phyloP scores from a whole-genome alignment of 2,113 vertebrate genomes.

The Aptenodytes patagonicus region DNA sequence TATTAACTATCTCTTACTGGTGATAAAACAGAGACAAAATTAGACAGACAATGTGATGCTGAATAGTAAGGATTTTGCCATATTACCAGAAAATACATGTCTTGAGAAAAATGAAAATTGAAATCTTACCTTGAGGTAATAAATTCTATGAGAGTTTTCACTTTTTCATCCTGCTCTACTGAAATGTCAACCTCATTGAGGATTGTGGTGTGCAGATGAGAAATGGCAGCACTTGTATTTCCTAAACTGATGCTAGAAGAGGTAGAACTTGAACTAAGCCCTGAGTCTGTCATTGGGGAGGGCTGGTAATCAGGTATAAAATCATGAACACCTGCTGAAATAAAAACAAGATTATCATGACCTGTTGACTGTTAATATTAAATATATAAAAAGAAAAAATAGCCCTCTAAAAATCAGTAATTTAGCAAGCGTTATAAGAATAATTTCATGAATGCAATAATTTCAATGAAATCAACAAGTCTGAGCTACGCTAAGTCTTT shows the following conservation, averaged over 20 bases:
- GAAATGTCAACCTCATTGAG: conserved; percentile 90
- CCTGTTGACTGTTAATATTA: neutral
- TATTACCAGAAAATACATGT: neutral
- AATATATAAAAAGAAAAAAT: neutral
- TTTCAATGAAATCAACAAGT: neutral
- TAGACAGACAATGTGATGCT: neutral
- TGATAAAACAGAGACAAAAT: neutral
- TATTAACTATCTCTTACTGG: neutral
- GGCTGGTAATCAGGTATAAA: conserved; percentile 92
- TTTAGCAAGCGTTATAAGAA: neutral
- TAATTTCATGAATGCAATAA: neutral
- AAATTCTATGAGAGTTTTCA: conserved; percentile 96
- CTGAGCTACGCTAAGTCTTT: neutral
- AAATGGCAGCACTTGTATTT: conserved; percentile 79
- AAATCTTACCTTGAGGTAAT: conserved; percentile 91
- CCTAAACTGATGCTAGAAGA: conserved; percentile 98
- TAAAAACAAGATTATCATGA: neutral
- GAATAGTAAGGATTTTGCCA: neutral
- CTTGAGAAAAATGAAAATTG: neutral
- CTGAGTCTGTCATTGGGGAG: conserved; percentile 98
- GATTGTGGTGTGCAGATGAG: conserved; percentile 87
- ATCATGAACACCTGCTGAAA: conserved; percentile 84
- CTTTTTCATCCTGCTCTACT: conserved; percentile 93
- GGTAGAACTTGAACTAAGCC: conserved; percentile 97
- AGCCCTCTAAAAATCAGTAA: neutral